These are phyloP conservation scores for Agrochola circellaris DNA, from an alignment of 2,888 invertebrate species.

Conservation along the genomic window DNA sequence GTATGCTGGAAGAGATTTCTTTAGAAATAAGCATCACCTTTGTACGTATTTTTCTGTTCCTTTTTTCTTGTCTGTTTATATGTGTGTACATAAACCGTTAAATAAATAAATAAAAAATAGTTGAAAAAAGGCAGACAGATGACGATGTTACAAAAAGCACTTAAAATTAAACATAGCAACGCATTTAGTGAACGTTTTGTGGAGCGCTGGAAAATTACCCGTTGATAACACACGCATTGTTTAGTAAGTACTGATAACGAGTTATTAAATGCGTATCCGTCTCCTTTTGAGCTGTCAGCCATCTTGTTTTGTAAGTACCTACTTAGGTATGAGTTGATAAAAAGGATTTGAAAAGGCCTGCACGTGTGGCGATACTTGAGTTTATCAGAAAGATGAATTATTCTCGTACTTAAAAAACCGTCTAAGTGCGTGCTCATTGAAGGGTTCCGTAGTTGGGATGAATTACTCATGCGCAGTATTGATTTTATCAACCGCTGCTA, in stretches of 20 bases:
- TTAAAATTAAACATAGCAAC: not conserved
- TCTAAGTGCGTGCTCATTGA: too few species aligned
- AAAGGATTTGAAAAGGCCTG: not conserved
- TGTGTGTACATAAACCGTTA: too few species aligned
- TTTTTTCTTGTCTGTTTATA: too few species aligned
- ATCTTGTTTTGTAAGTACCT: conserved; percentile 3
- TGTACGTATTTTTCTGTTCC: too few species aligned
- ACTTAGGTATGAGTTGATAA: not conserved
- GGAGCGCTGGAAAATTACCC: conserved; percentile 16
- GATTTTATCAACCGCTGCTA: too few species aligned
- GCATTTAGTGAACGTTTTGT: not conserved
- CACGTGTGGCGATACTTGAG: not conserved
- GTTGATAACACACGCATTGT: conserved; percentile 33
- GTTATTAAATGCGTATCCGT: conserved; percentile 5
- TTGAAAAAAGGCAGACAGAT: not conserved
- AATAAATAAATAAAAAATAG: too few species aligned
- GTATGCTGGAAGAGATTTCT: too few species aligned
- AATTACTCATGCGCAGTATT: too few species aligned
- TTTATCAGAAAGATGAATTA: too few species aligned
- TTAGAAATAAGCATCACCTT: too few species aligned
- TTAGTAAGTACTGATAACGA: conserved; percentile 27
- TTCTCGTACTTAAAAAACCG: not conserved
- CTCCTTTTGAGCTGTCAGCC: conserved; percentile 8
- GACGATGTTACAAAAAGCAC: not conserved
- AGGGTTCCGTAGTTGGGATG: too few species aligned